Conservation (phyloP, 2,888 invertebrate species). For the Marasmarcha lunaedactyla region DNA sequence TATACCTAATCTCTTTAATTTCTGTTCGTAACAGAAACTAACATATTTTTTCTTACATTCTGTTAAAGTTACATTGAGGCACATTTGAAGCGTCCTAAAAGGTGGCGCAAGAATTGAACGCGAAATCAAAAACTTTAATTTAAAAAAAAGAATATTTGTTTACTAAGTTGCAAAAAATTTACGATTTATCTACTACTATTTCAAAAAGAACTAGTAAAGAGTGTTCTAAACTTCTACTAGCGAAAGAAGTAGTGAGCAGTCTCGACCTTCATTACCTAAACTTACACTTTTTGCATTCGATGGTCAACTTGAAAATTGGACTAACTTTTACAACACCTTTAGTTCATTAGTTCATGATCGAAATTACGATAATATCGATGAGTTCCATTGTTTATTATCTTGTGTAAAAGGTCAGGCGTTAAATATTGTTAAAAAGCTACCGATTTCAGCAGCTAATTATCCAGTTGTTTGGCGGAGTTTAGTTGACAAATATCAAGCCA, state of each 20-base stretch:
- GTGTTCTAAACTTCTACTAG: not conserved
- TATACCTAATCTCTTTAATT: too few relatives aligned
- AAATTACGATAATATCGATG: conserved; percentile 1
- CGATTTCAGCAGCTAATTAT: conserved; percentile 5
- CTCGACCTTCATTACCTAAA: conserved; percentile 3
- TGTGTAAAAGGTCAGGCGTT: conserved; percentile 4
- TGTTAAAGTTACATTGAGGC: too few relatives aligned
- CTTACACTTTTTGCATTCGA: conserved; percentile 2
- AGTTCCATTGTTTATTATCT: conserved; percentile 7
- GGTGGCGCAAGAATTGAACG: too few relatives aligned
- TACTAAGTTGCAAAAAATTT: too few relatives aligned
- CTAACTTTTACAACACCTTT: conserved; percentile 4
- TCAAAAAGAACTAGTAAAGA: too few relatives aligned
- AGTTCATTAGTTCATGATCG: conserved; percentile 1
- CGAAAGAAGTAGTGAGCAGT: not conserved
- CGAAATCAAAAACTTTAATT: too few relatives aligned
- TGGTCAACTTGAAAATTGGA: conserved; percentile 5
- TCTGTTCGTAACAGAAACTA: too few relatives aligned
- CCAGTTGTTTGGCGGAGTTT: conserved; percentile 1
- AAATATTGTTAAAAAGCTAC: conserved; percentile 2
- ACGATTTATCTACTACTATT: too few relatives aligned
- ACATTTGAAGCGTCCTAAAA: too few relatives aligned
- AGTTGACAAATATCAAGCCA: conserved; percentile 5
- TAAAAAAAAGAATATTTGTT: too few relatives aligned
- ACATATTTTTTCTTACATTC: too few relatives aligned